Evolutionary conservation across 2,797 vertebrate species (phyloP).

Genomic region (Oreortyx pictus): DNA sequence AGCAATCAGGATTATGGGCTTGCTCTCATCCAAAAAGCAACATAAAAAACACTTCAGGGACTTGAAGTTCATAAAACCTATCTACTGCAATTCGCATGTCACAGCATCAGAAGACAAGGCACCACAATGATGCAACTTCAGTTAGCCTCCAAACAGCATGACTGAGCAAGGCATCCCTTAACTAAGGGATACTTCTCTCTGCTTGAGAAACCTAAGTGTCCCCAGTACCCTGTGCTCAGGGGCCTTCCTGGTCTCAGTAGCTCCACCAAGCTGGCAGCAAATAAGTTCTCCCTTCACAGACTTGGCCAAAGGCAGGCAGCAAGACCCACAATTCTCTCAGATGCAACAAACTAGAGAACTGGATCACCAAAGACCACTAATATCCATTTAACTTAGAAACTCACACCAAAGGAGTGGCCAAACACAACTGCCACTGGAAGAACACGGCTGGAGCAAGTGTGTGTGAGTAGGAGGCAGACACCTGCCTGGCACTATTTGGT

Average conservation of each 20-base stretch:
- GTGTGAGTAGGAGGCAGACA: background rate
- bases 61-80: background rate
- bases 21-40: background rate
- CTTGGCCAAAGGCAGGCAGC: background rate
- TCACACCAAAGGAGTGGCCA: background rate
- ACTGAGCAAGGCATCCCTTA: slow-evolving; percentile 38
- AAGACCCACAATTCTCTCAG: background rate
- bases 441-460: background rate
- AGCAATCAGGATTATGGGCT: background rate
- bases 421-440: background rate
- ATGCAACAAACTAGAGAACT: background rate
- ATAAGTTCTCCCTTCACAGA: background rate
- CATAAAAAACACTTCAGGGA: background rate
- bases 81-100: background rate
- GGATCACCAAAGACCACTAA: background rate
- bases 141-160: slow-evolving; percentile 18
- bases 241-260: background rate
- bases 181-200: background rate
- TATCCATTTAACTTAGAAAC: slow-evolving; percentile 2
- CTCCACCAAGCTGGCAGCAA: background rate
- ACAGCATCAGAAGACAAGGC: background rate
- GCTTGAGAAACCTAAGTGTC: background rate
- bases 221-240: background rate
- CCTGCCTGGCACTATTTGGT: background rate
- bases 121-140: background rate